Conservation (phyloP, 2,797 vertebrate genomes). For the Gephyroberyx darwinii region DNA sequence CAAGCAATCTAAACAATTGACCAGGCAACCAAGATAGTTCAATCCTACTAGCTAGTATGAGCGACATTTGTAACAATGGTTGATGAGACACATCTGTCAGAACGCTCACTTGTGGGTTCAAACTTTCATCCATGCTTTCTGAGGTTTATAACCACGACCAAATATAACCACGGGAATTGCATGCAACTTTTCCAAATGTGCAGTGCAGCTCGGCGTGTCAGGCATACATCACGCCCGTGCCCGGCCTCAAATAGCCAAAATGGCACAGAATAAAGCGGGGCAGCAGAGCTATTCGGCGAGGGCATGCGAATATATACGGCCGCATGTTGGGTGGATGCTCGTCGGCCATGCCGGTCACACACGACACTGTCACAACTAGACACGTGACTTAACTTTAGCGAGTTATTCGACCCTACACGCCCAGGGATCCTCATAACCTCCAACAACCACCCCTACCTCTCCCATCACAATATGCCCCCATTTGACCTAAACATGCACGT, state of each 20-base stretch:
- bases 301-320: conserved; percentile 15
- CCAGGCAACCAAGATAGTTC: no score
- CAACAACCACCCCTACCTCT: neutral
- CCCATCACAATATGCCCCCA: neutral
- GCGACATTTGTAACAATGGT: no score
- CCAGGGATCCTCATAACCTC: conserved; percentile 50
- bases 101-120: no score
- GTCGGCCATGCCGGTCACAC: conserved; percentile 18
- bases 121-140: no score
- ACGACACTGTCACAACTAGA: conserved; percentile 52
- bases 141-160: neutral
- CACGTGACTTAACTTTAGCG: conserved; percentile 63
- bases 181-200: neutral
- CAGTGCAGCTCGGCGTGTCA: neutral
- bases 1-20: no score
- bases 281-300: neutral
- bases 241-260: neutral
- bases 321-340: conserved; percentile 32
- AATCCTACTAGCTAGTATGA: no score
- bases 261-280: neutral
- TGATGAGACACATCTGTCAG: no score
- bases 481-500: conserved; percentile 8
- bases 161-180: neutral
- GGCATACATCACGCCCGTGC: neutral
- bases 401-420: conserved; percentile 59